phyloP scores from a whole-genome alignment of 2,888 invertebrate genomes.

The Lithophane leautieri region DNA sequence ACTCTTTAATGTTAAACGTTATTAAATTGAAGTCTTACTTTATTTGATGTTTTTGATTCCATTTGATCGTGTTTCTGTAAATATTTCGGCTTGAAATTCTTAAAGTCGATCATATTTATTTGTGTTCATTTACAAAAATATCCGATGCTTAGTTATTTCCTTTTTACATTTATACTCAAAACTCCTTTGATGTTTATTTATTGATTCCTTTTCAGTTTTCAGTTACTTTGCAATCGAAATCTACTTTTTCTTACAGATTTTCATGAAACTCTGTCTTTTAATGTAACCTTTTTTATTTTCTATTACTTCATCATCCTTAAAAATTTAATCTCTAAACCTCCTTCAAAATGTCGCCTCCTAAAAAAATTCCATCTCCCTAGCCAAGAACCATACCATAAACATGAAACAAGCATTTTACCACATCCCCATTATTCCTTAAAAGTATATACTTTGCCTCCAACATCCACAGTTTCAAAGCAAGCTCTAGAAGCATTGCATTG shows the following conservation, averaged over 20 bases:
- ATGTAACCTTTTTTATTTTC: no score
- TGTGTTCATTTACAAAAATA: constrained; percentile 28
- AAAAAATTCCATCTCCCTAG: no score
- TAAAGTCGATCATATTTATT: constrained; percentile 28
- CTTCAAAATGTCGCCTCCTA: no score
- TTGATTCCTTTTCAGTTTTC: constrained; percentile 2
- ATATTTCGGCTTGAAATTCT: constrained; percentile 15
- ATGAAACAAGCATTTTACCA: no score
- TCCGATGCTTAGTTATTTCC: background rate
- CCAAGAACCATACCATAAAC: no score
- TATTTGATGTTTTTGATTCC: constrained; percentile 21
- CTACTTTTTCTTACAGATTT: background rate
- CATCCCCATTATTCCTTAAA: no score
- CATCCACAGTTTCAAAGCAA: no score
- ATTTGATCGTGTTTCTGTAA: constrained; percentile 31
- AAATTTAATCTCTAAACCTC: no score
- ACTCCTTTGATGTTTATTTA: constrained; percentile 15
- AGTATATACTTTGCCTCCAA: no score
- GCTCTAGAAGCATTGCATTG: no score
- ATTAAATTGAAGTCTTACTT: constrained; percentile 8
- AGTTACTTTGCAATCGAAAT: constrained; percentile 1
- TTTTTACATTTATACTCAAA: constrained; percentile 5
- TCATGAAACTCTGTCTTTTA: no score
- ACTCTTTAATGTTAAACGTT: constrained; percentile 8
- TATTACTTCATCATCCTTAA: no score